Conservation (phyloP, 53 echinoderm and acorn worm species). For the Temnopleurus reevesii region DNA sequence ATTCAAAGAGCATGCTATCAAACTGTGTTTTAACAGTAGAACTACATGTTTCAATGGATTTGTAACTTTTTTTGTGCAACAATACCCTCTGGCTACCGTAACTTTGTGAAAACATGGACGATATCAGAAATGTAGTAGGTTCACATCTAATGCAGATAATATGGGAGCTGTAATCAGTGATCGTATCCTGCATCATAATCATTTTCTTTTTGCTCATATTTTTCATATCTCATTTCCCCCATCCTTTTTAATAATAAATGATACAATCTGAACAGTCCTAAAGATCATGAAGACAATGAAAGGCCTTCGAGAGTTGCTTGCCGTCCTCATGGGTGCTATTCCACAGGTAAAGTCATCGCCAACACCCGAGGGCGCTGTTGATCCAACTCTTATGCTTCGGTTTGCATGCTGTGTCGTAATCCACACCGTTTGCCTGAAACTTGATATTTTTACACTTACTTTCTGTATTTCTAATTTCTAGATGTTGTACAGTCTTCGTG, state of each 20-base stretch:
- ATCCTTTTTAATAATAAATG: not conserved
- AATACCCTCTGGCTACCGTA: no score
- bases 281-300: slow-evolving; percentile 99
- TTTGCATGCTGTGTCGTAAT: slow-evolving; percentile 39
- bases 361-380: slow-evolving; percentile 18
- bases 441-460: not conserved
- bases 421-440: not conserved
- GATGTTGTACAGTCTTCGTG: not conserved
- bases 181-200: not conserved
- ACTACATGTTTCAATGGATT: no score
- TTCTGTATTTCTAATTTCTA: not conserved
- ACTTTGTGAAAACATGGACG: no score
- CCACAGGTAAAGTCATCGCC: slow-evolving; percentile 83
- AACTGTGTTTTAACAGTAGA: no score
- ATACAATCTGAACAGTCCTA: slow-evolving; percentile 68
- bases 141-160: no score
- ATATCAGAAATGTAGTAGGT: no score
- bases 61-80: no score
- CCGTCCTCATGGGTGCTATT: slow-evolving; percentile 97
- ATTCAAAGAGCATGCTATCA: no score
- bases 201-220: not conserved
- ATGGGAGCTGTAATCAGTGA: no score
- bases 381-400: slow-evolving; percentile 1
- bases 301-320: slow-evolving; percentile 92
- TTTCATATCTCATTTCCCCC: not conserved